Percentiles rank a stretch among this genome's conserved stretches.
Conservation (phyloP, 1,140 invertebrate genomes). For the Hyphantria cunea region DNA sequence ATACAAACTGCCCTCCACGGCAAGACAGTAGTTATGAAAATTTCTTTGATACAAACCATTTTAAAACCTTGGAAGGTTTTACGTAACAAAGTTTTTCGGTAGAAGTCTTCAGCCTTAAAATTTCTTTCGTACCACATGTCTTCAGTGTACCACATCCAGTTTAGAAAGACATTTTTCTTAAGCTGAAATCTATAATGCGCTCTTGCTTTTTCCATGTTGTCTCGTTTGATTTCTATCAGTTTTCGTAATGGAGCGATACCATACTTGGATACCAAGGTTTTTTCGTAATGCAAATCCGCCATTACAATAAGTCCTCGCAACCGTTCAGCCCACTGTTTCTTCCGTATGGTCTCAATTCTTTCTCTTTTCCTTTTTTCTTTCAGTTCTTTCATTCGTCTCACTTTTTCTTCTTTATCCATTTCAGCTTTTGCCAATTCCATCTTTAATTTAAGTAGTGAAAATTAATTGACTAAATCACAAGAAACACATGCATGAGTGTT, state of each 20-base stretch:
- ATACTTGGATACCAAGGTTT: slow-evolving; percentile 74
- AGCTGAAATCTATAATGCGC: slow-evolving; percentile 72
- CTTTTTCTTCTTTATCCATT: slow-evolving; percentile 84
- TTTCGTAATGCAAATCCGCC: slow-evolving; percentile 83
- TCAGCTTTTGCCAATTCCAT: slow-evolving; percentile 69
- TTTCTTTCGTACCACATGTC: slow-evolving; percentile 74
- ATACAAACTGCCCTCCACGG: too few species aligned
- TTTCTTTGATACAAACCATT: slow-evolving; percentile 48
- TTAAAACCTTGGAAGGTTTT: slow-evolving; percentile 65
- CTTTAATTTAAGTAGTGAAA: slow-evolving; percentile 46
- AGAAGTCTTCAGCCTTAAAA: slow-evolving; percentile 74
- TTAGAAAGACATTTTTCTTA: slow-evolving; percentile 76
- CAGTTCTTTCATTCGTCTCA: slow-evolving; percentile 81
- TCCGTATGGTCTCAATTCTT: slow-evolving; percentile 83
- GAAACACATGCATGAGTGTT: too few species aligned
- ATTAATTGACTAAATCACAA: too few species aligned
- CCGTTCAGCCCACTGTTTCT: slow-evolving; percentile 78
- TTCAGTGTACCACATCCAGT: slow-evolving; percentile 80
- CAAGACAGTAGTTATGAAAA: too few species aligned
- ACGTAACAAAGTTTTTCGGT: slow-evolving; percentile 68
- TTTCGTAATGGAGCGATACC: slow-evolving; percentile 80
- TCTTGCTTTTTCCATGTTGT: slow-evolving; percentile 77
- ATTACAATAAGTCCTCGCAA: slow-evolving; percentile 79
- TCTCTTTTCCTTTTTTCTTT: slow-evolving; percentile 83
- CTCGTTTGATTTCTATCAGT: slow-evolving; percentile 75